A percentile compares a stretch with the other conserved stretches of the same genome.
phyloP scores from a whole-genome alignment of 2,797 vertebrate species.

The Lophotriccus pileatus region DNA sequence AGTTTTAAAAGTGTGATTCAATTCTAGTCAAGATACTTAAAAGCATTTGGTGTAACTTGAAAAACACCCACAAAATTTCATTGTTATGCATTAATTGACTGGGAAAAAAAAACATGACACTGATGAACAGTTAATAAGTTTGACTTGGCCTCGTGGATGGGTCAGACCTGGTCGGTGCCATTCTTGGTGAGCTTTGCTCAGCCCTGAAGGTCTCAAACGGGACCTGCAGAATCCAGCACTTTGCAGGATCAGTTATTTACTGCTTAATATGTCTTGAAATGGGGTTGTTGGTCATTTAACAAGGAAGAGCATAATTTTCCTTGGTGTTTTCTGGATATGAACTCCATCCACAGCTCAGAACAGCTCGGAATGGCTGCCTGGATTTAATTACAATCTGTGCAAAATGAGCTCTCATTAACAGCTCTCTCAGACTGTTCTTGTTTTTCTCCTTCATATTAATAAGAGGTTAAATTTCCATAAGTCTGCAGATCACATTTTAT shows the following conservation, averaged over 20 bases:
- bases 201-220: not conserved
- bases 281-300: not conserved
- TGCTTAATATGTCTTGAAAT: not conserved
- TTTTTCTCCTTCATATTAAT: not conserved
- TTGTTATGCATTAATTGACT: not conserved
- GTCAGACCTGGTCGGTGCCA: not conserved
- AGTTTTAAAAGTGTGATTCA: not conserved
- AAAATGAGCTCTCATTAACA: not conserved
- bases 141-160: not conserved
- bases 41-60: not conserved
- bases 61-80: not conserved
- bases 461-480: not conserved
- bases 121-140: not conserved
- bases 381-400: not conserved
- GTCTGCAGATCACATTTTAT: not conserved
- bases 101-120: not conserved
- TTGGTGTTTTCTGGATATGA: not conserved
- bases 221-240: not conserved
- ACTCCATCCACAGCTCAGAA: not conserved
- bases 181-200: not conserved
- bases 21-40: not conserved
- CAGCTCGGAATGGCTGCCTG: not conserved
- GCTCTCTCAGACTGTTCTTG: not conserved
- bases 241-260: not conserved
- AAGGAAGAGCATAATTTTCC: not conserved